phyloP scores from a whole-genome alignment of 2,888 invertebrate genomes.

The Phortica okadai region DNA sequence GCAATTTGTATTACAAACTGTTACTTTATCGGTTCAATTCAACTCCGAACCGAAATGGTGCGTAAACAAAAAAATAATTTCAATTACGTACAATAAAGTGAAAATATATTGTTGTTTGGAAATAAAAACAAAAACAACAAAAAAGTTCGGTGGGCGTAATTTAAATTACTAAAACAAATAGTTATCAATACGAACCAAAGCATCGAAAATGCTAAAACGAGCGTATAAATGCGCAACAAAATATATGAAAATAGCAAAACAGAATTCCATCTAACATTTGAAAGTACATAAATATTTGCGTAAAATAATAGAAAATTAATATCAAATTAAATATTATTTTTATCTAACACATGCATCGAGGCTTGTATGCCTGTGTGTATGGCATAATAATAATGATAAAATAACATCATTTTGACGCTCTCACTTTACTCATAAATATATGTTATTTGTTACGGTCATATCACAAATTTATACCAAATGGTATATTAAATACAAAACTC shows the following conservation, averaged over 20 bases:
- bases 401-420: no score
- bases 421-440: no score
- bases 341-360: background rate
- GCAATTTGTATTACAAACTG: no score
- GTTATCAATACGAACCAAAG: background rate
- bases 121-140: background rate
- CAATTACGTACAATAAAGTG: no score
- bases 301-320: slow-evolving; percentile 11
- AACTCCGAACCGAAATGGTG: no score
- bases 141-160: background rate
- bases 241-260: background rate
- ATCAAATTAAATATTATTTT: background rate
- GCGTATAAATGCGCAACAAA: background rate
- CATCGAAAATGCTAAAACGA: background rate
- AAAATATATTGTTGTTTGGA: no score
- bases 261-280: background rate
- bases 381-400: background rate
- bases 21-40: no score
- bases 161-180: background rate
- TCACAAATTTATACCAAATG: no score
- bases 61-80: no score
- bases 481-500: no score
- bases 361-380: background rate
- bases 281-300: background rate
- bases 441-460: no score